Percentiles rank a stretch among this genome's conserved stretches.
Conservation (phyloP, 2,113 vertebrate genomes). For the Noctilio leporinus region DNA sequence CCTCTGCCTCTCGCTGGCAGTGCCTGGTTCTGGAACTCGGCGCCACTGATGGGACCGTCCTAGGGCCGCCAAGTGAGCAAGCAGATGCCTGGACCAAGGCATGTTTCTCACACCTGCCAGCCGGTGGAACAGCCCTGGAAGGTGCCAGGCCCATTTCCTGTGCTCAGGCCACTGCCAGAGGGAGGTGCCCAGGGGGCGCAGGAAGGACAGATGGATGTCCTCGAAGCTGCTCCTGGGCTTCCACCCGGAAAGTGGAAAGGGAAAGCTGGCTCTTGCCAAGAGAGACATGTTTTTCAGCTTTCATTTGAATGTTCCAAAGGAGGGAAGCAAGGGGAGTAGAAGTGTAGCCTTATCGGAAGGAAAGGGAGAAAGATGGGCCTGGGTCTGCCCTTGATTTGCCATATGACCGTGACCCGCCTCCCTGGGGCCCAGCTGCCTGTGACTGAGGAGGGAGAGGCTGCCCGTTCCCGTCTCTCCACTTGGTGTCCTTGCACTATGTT, state of each 20-base stretch:
- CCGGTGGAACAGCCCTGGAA: not conserved
- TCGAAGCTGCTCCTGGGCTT: not conserved
- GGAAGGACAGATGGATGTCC: not conserved
- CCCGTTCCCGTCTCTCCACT: not conserved
- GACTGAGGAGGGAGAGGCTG: not conserved
- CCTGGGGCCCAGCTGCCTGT: not conserved
- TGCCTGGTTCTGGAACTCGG: not conserved
- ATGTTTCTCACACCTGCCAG: conserved; percentile 50
- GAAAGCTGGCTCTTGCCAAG: not conserved
- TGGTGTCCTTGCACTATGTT: not conserved
- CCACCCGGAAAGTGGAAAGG: not conserved
- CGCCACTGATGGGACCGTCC: not conserved
- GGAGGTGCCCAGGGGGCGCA: not conserved
- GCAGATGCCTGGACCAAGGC: conserved; percentile 48
- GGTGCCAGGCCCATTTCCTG: conserved; percentile 41
- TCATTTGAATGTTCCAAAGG: not conserved
- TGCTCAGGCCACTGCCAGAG: not conserved
- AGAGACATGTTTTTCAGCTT: not conserved
- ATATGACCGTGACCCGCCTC: not conserved
- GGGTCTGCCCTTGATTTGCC: not conserved
- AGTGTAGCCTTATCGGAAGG: not conserved
- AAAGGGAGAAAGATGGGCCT: not conserved
- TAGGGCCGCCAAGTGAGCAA: not conserved
- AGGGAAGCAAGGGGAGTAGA: not conserved
- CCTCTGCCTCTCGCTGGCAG: not conserved